These are phyloP conservation scores for Barnardius zonarius DNA, from an alignment of 2,113 vertebrate species.

Conservation along the genomic window DNA sequence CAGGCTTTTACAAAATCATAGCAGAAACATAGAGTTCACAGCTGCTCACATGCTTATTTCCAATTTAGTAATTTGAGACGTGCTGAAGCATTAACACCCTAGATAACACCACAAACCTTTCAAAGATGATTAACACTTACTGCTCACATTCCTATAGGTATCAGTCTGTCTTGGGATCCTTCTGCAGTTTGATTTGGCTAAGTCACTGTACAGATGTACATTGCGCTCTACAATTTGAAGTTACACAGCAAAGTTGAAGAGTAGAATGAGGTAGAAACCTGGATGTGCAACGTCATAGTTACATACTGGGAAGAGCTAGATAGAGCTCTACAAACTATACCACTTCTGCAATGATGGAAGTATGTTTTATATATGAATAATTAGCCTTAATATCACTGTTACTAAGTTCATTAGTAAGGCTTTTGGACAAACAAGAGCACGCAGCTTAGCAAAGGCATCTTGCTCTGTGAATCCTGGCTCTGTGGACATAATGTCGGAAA, in stretches of 20 bases:
- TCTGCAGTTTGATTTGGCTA: background rate
- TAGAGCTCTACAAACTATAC: background rate
- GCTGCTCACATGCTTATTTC: background rate
- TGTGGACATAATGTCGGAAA: background rate
- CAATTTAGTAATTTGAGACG: background rate
- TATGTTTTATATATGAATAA: background rate
- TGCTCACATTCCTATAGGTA: background rate
- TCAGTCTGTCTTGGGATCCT: background rate
- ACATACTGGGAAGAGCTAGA: background rate
- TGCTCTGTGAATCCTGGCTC: background rate
- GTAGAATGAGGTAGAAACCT: background rate
- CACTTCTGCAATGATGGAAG: background rate
- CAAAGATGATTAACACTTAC: background rate
- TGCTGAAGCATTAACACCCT: background rate
- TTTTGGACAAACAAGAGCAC: background rate
- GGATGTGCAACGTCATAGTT: accelerated
- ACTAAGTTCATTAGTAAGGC: background rate
- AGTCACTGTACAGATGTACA: background rate
- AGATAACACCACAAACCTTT: background rate
- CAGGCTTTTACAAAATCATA: background rate
- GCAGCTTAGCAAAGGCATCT: background rate
- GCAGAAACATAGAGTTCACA: background rate
- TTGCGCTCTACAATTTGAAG: background rate
- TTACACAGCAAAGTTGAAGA: background rate
- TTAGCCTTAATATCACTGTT: background rate